Evolutionary conservation across 2,797 vertebrate species (phyloP).

Genomic region (Myiothlypis coronata): DNA sequence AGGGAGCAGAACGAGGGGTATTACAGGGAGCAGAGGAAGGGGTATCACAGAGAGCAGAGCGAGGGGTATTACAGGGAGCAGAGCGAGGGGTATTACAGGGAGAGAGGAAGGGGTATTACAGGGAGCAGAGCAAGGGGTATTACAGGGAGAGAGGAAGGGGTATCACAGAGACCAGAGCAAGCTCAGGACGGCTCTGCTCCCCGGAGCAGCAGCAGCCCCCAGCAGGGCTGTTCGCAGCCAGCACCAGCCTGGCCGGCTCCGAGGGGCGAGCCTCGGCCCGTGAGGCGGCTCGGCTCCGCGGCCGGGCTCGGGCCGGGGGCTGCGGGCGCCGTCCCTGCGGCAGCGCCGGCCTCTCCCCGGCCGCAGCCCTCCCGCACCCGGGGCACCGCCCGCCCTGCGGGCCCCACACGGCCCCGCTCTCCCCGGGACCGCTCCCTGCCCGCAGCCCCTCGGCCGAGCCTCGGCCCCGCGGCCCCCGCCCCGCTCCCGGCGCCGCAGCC

Average conservation of each 20-base stretch:
- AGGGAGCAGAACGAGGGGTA: accelerated
- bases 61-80: accelerated
- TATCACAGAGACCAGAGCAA: too few relatives aligned
- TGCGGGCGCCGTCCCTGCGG: neutral
- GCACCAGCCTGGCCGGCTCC: accelerated
- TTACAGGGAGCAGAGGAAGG: too few relatives aligned
- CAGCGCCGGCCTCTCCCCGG: neutral
- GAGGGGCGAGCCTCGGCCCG: neutral
- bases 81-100: accelerated
- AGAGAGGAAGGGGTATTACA: too few relatives aligned
- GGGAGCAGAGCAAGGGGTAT: accelerated
- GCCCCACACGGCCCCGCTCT: neutral
- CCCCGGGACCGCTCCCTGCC: neutral
- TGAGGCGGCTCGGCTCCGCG: neutral
- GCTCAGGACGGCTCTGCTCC: neutral
- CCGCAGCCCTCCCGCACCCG: neutral
- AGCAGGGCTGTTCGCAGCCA: accelerated
- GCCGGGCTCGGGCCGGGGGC: neutral
- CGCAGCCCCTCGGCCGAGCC: neutral
- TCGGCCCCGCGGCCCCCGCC: neutral
- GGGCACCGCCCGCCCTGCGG: neutral
- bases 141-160: accelerated
- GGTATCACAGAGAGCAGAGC: accelerated
- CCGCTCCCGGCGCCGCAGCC: neutral
- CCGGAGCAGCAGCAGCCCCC: neutral